Conservation (phyloP, 2,113 vertebrate species). For the Malurus cyaneus region DNA sequence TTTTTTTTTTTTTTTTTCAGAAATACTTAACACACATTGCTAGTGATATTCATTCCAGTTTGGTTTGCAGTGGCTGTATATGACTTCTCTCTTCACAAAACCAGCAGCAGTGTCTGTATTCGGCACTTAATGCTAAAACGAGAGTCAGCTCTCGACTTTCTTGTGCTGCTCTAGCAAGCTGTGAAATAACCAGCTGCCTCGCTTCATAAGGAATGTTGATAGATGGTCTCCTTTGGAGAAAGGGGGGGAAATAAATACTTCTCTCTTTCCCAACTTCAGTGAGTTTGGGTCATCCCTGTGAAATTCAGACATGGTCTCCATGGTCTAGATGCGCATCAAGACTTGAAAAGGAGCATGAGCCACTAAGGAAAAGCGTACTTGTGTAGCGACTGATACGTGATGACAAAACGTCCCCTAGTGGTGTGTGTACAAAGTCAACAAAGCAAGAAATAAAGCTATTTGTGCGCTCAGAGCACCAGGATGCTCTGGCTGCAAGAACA, state of each 20-base stretch:
- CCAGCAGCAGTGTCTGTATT: not conserved
- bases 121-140: not conserved
- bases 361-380: not conserved
- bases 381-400: not conserved
- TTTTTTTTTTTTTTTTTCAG: not conserved
- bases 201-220: not conserved
- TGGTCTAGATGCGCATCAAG: not conserved
- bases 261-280: not conserved
- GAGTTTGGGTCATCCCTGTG: not conserved
- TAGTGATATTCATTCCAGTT: not conserved
- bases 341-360: not conserved
- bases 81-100: not conserved
- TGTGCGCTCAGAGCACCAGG: accelerated
- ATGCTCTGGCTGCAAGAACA: not conserved
- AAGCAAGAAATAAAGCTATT: not conserved
- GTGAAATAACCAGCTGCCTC: constrained; percentile 39
- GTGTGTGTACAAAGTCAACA: not conserved
- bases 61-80: not conserved
- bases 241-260: not conserved
- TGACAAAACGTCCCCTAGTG: constrained; percentile 51
- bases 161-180: constrained; percentile 24
- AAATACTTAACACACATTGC: not conserved
- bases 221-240: not conserved
- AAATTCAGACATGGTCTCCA: not conserved
- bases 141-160: not conserved